phyloP scores from a whole-genome alignment of 2,113 vertebrate species.

The Pseudopipra pipra region DNA sequence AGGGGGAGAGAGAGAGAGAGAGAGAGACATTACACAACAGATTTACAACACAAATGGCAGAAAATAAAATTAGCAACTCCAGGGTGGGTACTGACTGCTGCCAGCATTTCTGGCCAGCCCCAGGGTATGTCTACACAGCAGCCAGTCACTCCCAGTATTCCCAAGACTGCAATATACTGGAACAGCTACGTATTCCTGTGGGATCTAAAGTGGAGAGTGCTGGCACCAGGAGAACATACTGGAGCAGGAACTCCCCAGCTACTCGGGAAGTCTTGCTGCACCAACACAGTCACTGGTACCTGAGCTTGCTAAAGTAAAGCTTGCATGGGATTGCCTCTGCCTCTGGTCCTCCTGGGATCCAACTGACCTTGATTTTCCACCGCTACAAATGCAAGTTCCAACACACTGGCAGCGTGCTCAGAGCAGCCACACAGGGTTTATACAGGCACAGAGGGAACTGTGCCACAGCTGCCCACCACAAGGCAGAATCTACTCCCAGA shows the following conservation, averaged over 20 bases:
- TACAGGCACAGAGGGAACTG: background rate
- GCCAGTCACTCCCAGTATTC: constrained; percentile 30
- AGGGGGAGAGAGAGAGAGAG: constrained; percentile 44
- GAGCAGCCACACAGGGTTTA: background rate
- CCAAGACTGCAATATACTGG: background rate
- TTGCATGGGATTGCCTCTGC: background rate
- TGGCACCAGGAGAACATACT: background rate
- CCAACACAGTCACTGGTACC: background rate
- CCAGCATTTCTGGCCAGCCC: constrained; percentile 48
- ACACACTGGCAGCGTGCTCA: background rate
- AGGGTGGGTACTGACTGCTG: constrained; percentile 33
- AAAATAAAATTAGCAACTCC: constrained; percentile 64
- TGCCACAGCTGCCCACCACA: background rate
- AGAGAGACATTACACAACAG: constrained; percentile 54
- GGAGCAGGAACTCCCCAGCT: background rate
- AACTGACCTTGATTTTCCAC: background rate
- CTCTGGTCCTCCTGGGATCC: background rate
- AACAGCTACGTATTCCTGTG: background rate
- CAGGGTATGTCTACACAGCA: constrained; percentile 11
- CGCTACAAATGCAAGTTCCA: background rate
- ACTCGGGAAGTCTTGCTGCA: background rate
- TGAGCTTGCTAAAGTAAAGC: background rate
- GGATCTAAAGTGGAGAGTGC: background rate
- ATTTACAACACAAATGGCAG: constrained; percentile 62
- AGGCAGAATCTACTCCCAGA: background rate